Evolutionary conservation across 2,113 vertebrate genomes (phyloP), one percentile per base, ranked within the genome.

Genomic region (Haemorhous mexicanus): DNA sequence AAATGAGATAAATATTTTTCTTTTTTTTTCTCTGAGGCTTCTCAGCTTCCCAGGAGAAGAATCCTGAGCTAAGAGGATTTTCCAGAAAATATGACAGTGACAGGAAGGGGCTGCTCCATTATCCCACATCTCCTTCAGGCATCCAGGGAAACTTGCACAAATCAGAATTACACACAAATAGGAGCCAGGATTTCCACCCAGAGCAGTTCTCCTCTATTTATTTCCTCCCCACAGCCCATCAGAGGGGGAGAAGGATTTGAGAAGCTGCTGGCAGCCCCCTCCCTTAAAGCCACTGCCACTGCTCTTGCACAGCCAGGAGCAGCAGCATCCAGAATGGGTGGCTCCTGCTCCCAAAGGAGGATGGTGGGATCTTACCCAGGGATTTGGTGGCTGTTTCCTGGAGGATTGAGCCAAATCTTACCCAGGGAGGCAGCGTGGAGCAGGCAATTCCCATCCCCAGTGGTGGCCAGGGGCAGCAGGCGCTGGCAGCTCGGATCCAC

Each of bases 381-480:
- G 28, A 10, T 19, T 20, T 14, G 41, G 1, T 4, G 76, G 76
- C 14, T 7, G 52, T 46, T 67, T 23, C 16, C 43, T 30, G 2
- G 4, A 1, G 53, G 69, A 13, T 16, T 7, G 3, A 41, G 17
- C 2, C 8, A 0, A 32, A 69, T 61, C 98, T 98, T 97, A 99
- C 99, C 99, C 30, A 99, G 98, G 43, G 99, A 99, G 24, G 99
- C 99, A 1, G 99, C 99, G 0, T 99, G 99, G 37, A 99, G 97
- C 68, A 99, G 97, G 95, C 99, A 99, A 79, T 99, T 99, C 68
- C 99, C 99, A 0, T 99, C 99, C 0, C 99, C 99, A 1, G 99
- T 99, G 7, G 99, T 99, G 28, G 99, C 99, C 96, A 99, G 93
- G 11, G 99, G 99, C 41, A 99, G 98, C 74, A 99, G 98, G 77